Evolutionary conservation across 2,888 invertebrate genomes (phyloP).

Genomic region (Oeneis ivallda): DNA sequence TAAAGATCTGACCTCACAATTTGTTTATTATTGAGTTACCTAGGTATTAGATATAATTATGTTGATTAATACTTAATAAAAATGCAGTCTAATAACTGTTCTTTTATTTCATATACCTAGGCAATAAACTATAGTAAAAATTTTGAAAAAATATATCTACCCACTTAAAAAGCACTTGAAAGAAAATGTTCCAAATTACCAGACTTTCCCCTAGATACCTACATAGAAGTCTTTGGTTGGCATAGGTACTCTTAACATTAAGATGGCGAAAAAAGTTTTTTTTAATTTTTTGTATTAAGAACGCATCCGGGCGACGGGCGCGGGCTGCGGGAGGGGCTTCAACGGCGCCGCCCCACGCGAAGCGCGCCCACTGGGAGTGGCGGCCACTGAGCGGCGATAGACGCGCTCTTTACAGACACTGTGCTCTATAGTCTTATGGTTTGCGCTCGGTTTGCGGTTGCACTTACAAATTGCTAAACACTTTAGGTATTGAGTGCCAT

Average conservation of each 20-base stretch:
- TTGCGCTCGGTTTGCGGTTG: constrained; percentile 35
- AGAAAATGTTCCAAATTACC: no score
- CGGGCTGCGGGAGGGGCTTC: constrained; percentile 55
- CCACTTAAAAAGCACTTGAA: no score
- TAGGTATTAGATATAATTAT: no score
- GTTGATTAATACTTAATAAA: no score
- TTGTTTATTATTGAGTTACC: no score
- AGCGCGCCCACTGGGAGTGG: constrained; percentile 63
- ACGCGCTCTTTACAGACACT: constrained; percentile 34
- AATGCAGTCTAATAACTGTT: no score
- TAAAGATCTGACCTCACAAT: no score
- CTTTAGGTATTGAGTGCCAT: constrained; percentile 37
- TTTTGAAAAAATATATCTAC: no score
- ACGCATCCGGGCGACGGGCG: constrained; percentile 28
- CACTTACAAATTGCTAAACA: constrained; percentile 38
- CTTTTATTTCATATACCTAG: no score
- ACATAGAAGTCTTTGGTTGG: no score
- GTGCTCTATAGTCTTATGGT: constrained; percentile 33
- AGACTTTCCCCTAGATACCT: no score
- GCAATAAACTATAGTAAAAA: no score
- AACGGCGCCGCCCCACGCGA: constrained; percentile 58
- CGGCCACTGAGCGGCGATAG: constrained; percentile 46
- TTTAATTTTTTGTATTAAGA: constrained; percentile 32
- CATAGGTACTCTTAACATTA: constrained; percentile 17
- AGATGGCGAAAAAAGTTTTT: constrained; percentile 32